Evolutionary conservation across 1,140 invertebrate species (phyloP).

Genomic region (Phthorimaea operculella): DNA sequence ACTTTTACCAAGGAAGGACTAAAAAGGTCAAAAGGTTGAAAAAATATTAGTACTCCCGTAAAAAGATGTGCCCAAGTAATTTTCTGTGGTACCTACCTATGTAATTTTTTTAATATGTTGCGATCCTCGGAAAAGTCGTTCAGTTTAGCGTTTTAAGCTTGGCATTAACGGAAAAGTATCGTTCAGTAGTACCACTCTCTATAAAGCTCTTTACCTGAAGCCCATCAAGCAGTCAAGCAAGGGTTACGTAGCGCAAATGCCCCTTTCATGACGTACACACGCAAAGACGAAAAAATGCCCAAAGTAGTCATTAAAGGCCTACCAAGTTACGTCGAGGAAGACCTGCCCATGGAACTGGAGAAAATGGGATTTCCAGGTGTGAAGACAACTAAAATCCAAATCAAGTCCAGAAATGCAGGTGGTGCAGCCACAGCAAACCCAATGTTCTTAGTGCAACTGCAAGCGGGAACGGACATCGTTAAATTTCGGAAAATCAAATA

Average conservation of each 20-base stretch:
- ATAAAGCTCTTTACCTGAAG: neutral
- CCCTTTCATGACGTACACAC: slow-evolving; percentile 1
- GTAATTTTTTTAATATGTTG: too few species aligned
- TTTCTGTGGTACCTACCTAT: too few species aligned
- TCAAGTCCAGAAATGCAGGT: neutral
- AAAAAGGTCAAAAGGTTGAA: too few species aligned
- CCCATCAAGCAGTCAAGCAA: slow-evolving; percentile 1
- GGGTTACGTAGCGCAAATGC: neutral
- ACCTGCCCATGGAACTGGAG: neutral
- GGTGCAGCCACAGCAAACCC: neutral
- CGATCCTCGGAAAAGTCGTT: too few species aligned
- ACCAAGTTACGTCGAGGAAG: neutral
- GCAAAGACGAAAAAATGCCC: slow-evolving; percentile 4
- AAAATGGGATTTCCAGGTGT: neutral
- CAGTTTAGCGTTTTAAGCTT: too few species aligned
- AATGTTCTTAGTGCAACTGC: slow-evolving; percentile 2
- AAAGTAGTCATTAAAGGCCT: slow-evolving; percentile 8
- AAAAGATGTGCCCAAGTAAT: too few species aligned
- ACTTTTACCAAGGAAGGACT: too few species aligned
- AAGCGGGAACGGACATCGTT: neutral
- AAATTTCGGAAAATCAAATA: slow-evolving; percentile 8
- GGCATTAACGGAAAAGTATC: too few species aligned
- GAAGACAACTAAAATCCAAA: neutral
- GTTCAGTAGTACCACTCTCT: too few species aligned
- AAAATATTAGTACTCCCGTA: too few species aligned